A percentile compares a stretch with the other conserved stretches of the same genome.
Evolutionary conservation across 2,888 invertebrate species (phyloP).

Genomic region (Allophyes oxyacanthae): DNA sequence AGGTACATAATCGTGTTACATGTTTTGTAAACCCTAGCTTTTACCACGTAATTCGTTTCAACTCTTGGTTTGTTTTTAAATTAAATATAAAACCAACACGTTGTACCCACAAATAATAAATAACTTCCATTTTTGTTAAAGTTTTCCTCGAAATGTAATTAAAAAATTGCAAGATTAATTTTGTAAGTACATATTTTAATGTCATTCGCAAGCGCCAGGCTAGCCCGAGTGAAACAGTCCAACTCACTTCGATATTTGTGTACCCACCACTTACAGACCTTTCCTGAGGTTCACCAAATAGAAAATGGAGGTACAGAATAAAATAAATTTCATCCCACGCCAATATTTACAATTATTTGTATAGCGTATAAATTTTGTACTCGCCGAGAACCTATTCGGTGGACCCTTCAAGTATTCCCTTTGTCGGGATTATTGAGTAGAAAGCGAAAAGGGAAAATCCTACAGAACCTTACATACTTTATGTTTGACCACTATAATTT

Average conservation of each 20-base stretch:
- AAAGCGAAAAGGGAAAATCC: constrained; percentile 70
- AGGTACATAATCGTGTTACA: too few relatives aligned
- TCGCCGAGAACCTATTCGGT: constrained; percentile 55
- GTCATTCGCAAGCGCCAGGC: constrained; percentile 9
- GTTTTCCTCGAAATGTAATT: neutral
- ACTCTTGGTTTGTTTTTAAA: too few relatives aligned
- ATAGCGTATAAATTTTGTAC: constrained; percentile 59
- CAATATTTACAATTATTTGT: constrained; percentile 58
- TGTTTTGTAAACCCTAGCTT: too few relatives aligned
- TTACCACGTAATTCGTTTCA: too few relatives aligned
- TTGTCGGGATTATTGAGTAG: constrained; percentile 74
- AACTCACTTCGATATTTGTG: constrained; percentile 16
- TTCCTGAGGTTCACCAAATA: constrained; percentile 9
- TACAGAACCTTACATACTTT: constrained; percentile 53
- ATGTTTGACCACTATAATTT: constrained; percentile 34
- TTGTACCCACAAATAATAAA: neutral
- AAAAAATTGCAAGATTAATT: constrained; percentile 6
- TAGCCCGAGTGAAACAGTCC: constrained; percentile 2
- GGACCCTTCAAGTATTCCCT: constrained; percentile 68
- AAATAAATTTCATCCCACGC: constrained; percentile 38
- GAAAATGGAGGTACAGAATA: constrained; percentile 25
- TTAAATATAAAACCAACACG: too few relatives aligned
- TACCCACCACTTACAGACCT: constrained; percentile 5
- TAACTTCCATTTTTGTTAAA: neutral
- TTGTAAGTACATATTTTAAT: too few relatives aligned